Evolutionary conservation across 1,140 invertebrate species (phyloP), one percentile per base, ranked within the genome.

Genomic region (roundworm (Caenorhabditis elegans)): DNA sequence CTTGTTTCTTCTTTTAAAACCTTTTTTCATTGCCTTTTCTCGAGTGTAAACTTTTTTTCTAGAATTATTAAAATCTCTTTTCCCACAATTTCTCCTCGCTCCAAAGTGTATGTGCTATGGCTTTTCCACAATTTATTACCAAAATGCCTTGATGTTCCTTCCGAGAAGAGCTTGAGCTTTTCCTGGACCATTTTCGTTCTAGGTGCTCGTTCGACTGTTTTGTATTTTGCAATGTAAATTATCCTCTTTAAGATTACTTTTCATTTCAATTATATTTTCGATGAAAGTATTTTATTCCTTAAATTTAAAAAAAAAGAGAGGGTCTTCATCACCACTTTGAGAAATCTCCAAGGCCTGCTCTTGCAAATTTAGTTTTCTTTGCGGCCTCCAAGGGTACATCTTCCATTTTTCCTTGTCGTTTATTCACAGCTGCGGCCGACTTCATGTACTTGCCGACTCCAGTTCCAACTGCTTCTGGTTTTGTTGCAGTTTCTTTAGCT

Each of bases 401-500:
- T 8, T 70, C 60, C n/a, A 70, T 70, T 70, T 70, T 11, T 70
- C 60, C 60, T 34, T 70, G 31, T 13, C 60, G 60, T 43, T 70
- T 70, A n/a, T 70, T 70, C 13, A 34, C 60, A 8, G 60, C 34
- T 22, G 60, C 60, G 5, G 19, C 34, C 8, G 60, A 70, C 60
- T 70, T 15, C 60, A 88, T 89, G 60, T 89, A 88, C 78, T 88
- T 88, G 1, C 88, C 87, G 15, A 88, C 77, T 1, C 87, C 87
- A 39, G 82, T 77, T 0, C 81, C 53, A 49, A 79, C 86, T 48
- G 82, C 46, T 49, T 88, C 88, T 0, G 85, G 86, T 79, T 88
- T 88, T 11, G 53, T 28, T 13, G 22, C 26, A n/a, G 60, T 2
- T 3, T 70, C 60, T 39, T 22, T 70, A 13, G 70, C 82, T 46